Evolutionary conservation across 2,113 vertebrate species (phyloP).

Genomic region (Erythrocebus patas): DNA sequence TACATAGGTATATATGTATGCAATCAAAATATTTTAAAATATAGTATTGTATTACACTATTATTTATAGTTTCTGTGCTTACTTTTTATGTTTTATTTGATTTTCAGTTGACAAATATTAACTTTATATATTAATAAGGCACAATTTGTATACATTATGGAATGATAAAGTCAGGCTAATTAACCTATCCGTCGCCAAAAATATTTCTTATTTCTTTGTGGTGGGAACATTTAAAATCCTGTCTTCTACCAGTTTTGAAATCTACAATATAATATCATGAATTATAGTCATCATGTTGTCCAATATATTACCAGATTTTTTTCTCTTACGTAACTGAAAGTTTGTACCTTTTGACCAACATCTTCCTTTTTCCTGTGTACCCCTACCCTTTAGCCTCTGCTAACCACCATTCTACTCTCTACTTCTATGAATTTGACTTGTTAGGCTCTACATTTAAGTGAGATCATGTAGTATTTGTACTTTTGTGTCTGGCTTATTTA

Average conservation of each 20-base stretch:
- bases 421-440: neutral
- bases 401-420: neutral
- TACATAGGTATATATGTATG: neutral
- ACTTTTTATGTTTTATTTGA: neutral
- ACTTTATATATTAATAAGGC: neutral
- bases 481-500: neutral
- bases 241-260: neutral
- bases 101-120: neutral
- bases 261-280: neutral
- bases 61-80: neutral
- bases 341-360: neutral
- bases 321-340: neutral
- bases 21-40: neutral
- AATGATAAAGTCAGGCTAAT: neutral
- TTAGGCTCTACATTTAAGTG: neutral
- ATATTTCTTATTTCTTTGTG: neutral
- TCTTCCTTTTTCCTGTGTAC: neutral
- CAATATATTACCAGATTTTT: neutral
- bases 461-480: neutral
- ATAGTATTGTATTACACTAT: neutral
- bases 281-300: neutral
- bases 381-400: neutral
- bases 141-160: neutral
- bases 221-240: neutral
- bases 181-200: neutral